Base-by-base conservation (phyloP, 2,888 invertebrate species). In the Anthophora plumipes region DNA sequence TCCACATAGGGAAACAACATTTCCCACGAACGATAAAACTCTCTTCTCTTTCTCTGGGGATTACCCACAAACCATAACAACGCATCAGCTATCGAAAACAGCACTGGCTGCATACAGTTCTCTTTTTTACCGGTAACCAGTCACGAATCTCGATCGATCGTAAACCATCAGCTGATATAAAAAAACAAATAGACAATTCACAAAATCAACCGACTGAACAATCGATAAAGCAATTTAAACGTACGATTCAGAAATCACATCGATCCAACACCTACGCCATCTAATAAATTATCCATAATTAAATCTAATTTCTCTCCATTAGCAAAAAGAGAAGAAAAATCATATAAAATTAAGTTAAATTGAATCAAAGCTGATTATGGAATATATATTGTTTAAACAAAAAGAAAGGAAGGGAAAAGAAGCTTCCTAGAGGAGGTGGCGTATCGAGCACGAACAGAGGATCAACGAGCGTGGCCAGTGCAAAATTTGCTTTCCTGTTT, bases 401-500 rank as follows among this genome's bases (percentile, higher is more conserved):
- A 48, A 48, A 57, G 2, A 20, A 17, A 31, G 11, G n/a, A 6
- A 37, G 11, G 6, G 43, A 41, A 37, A 22, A 57, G 41, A 52
- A 14, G 7, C n/a, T 25, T 52, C 22, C 41, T 57, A 17, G 50
- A 37, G 4, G 59, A 59, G 31, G 37, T 50, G 12, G n/a, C 48
- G 22, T 63, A 71, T 66, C 57, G 76, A 77, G 46, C 50, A 67
- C 55, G 55, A 41, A 68, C 25, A 17, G 43, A 55, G 25, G 57
- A 64, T 73, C 57, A 55, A 39, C 61, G 57, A 75, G 77, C 57
- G 61, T 64, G 22, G 70, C 66, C 48, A 31, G 50, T 66, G 67
- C 50, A 74, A 79, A 79, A 79, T 72, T 72, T 50, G 48, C 79
- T 68, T 79, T 80, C 63, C 80, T 72, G 67, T 63, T 80, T 64